Evolutionary conservation across 92 coral and sea anemone species (phyloP).

Genomic region (Ricordea florida): DNA sequence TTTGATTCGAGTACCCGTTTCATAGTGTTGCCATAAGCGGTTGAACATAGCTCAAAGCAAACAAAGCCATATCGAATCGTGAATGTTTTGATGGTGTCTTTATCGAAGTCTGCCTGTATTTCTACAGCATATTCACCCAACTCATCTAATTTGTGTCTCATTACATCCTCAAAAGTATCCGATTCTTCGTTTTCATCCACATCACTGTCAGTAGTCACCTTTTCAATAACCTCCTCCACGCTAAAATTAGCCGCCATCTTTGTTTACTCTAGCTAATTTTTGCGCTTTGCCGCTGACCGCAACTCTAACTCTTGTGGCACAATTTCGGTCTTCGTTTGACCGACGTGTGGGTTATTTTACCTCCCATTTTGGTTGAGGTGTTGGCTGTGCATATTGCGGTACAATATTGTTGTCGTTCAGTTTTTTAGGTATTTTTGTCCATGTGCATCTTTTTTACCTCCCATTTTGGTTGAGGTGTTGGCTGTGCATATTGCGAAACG

Average conservation of each 20-base stretch:
- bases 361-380: too few relatives aligned
- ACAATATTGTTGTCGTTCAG: too few relatives aligned
- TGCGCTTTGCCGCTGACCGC: slow-evolving; percentile 45
- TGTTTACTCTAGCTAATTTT: background rate
- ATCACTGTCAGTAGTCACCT: slow-evolving; percentile 10
- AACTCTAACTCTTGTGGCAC: slow-evolving; percentile 33
- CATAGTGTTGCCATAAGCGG: slow-evolving; percentile 30
- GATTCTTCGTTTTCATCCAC: slow-evolving; percentile 8
- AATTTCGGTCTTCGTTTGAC: slow-evolving; percentile 24
- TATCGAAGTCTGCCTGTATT: slow-evolving; percentile 23
- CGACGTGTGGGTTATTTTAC: too few relatives aligned
- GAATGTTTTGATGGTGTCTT: slow-evolving; percentile 23
- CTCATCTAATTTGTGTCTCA: slow-evolving; percentile 29
- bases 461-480: too few relatives aligned
- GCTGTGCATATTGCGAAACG: too few relatives aligned
- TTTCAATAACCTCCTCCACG: background rate
- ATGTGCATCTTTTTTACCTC: too few relatives aligned
- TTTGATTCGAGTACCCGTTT: slow-evolving; percentile 21
- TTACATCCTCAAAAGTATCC: slow-evolving; percentile 15
- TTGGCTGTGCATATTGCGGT: too few relatives aligned
- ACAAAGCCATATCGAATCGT: slow-evolving; percentile 30
- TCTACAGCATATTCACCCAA: slow-evolving; percentile 24
- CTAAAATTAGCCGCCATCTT: slow-evolving; percentile 35
- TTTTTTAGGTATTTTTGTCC: too few relatives aligned
- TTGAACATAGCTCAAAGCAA: slow-evolving; percentile 25